These are phyloP conservation scores for Tragelaphus scriptus DNA, from an alignment of 2,113 vertebrate genomes.

Conservation along the genomic window DNA sequence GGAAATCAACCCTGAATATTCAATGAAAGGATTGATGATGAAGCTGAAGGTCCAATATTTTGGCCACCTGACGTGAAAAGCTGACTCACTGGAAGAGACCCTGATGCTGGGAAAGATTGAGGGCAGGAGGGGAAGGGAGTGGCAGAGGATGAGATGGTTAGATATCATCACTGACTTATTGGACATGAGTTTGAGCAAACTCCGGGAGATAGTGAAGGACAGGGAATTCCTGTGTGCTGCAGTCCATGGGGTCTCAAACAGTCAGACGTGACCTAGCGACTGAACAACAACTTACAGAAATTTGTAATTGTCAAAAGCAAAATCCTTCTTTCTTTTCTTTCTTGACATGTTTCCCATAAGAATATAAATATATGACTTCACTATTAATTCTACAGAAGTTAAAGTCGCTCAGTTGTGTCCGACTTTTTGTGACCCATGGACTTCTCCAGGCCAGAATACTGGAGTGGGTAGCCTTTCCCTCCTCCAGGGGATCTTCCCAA, in stretches of 20 bases:
- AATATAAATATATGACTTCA: neutral
- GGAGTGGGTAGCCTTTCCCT: neutral
- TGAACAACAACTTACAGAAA: neutral
- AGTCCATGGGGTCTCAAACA: neutral
- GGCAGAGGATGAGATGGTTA: neutral
- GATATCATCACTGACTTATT: neutral
- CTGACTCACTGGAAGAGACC: neutral
- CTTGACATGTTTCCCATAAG: neutral
- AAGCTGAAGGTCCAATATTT: neutral
- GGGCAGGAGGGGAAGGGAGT: neutral
- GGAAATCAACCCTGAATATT: neutral
- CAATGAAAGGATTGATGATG: neutral
- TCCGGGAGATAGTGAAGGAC: neutral
- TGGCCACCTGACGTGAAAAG: neutral
- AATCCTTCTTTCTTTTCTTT: slow-evolving; percentile 20
- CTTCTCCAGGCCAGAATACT: neutral
- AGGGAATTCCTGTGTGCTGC: neutral
- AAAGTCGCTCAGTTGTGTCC: neutral
- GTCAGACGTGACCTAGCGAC: neutral
- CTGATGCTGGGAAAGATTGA: neutral
- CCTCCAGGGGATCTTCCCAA: neutral
- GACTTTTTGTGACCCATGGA: neutral
- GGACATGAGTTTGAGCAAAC: neutral
- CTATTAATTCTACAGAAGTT: neutral
- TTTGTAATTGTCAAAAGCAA: neutral